Base-by-base conservation (phyloP, 2,888 invertebrate species). In the Eilema caniola region DNA sequence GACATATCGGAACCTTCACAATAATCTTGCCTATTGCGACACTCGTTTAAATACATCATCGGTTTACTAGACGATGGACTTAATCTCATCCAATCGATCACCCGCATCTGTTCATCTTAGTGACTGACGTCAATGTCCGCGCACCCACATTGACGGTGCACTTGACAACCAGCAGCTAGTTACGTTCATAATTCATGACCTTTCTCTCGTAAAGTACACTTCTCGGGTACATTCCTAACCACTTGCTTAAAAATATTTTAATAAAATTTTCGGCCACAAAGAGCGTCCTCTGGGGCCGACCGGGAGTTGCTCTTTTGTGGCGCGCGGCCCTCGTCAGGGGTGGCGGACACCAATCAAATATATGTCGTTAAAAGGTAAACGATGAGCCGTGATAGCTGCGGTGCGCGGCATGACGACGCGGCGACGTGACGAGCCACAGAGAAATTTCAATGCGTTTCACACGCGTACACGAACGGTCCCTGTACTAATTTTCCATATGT, bases 71-170 rank as follows among this genome's bases (percentile, higher is more conserved):
- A 60, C 67, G 57, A 63, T 65, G 2, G 25, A 37, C 57, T 47
- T 67, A 66, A 72, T 70, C 62, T 61, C 37, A 73, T 72, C 31
- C 28, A 61, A 81, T 79, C 82, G 70, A 81, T 79, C 79, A 69
- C 68, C 41, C 60, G 72, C 66, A 62, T 68, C 60, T 68, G 56
- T 70, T 61, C 66, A 31, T 41, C 3, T 67, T 66, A 68, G n/a
- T 79, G 69, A 79, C 76, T 66, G 81, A 79, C 81, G 82, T 60
- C 69, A 61, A 24, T 33, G 61, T 70, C 62, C 62, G 47, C 25
- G 31, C 28, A 53, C 16, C 31, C 33, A 24, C 20, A 37, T 10
- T n/a, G 24, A 53, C 20, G 23, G 33, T 37, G 0, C 33, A 12
- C 33, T 37, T 3, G 11, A 24, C 5, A 16, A 33, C 47, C 47